Conservation (phyloP, 2,113 vertebrate species). For the Misgurnus anguillicaudatus region DNA sequence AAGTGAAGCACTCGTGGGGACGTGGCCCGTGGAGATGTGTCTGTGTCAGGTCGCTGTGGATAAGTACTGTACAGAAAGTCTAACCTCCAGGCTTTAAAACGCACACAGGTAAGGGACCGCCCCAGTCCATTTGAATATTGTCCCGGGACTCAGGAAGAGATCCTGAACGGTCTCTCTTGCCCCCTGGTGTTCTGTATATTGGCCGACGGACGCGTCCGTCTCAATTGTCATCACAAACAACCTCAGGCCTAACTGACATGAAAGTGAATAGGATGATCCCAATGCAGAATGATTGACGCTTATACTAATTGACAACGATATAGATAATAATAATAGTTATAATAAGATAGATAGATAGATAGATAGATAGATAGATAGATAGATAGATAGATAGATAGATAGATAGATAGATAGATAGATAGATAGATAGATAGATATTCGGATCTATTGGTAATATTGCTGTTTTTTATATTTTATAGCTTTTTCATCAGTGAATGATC, state of each 20-base stretch:
- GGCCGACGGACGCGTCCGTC: constrained; percentile 58
- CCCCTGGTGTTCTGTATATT: constrained; percentile 80
- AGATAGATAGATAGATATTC: constrained; percentile 29
- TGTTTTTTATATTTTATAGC: neutral
- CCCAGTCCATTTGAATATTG: constrained; percentile 68
- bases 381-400: constrained; percentile 47
- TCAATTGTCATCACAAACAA: constrained; percentile 31
- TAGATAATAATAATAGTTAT: too few species aligned
- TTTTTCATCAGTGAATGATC: neutral
- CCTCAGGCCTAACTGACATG: neutral
- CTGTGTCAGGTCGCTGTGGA: constrained; percentile 44
- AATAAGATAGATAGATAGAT: constrained; percentile 31
- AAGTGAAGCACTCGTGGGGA: constrained; percentile 33
- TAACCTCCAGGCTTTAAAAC: constrained; percentile 65
- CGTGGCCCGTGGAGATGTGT: constrained; percentile 6
- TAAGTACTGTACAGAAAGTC: constrained; percentile 55
- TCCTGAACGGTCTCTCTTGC: constrained; percentile 72
- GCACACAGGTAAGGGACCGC: constrained; percentile 59
- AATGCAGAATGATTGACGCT: neutral
- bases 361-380: constrained; percentile 43
- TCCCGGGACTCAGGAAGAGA: constrained; percentile 66
- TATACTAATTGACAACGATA: too few species aligned
- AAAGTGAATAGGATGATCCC: neutral
- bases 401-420: constrained; percentile 38
- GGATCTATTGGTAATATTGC: neutral